Conservation (phyloP, 2,797 vertebrate species). For the Falco peregrinus region DNA sequence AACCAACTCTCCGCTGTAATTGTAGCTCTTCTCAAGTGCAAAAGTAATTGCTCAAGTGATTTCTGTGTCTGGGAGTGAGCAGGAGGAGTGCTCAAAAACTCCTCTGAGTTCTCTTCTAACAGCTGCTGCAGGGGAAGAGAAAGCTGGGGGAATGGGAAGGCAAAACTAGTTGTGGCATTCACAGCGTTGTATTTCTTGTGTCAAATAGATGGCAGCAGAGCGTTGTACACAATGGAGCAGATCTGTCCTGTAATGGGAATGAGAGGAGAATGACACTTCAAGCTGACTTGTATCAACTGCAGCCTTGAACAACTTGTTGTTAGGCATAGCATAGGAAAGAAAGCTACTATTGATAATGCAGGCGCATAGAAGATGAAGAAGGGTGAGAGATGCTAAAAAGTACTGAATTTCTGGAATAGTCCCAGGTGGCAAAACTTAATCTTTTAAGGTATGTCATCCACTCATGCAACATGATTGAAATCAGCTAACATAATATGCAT, state of each 20-base stretch:
- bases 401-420: constrained; percentile 72
- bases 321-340: constrained; percentile 70
- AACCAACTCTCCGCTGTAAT: not conserved
- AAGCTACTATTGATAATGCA: constrained; percentile 69
- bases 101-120: not conserved
- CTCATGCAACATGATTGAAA: constrained; percentile 72
- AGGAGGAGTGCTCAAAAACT: not conserved
- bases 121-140: not conserved
- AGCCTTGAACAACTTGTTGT: constrained; percentile 56
- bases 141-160: not conserved
- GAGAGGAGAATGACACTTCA: constrained; percentile 53
- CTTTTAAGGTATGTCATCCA: constrained; percentile 76
- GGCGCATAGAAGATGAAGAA: constrained; percentile 61
- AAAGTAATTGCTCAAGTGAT: not conserved
- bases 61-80: not conserved
- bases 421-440: constrained; percentile 78
- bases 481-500: constrained; percentile 74
- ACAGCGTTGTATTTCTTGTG: constrained; percentile 47
- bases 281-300: constrained; percentile 57
- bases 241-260: not conserved
- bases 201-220: constrained; percentile 96
- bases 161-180: not conserved
- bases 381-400: constrained; percentile 65
- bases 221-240: constrained; percentile 72
- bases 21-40: not conserved